Evolutionary conservation across 2,797 vertebrate genomes (phyloP).

Genomic region (Urophycis tenuis): DNA sequence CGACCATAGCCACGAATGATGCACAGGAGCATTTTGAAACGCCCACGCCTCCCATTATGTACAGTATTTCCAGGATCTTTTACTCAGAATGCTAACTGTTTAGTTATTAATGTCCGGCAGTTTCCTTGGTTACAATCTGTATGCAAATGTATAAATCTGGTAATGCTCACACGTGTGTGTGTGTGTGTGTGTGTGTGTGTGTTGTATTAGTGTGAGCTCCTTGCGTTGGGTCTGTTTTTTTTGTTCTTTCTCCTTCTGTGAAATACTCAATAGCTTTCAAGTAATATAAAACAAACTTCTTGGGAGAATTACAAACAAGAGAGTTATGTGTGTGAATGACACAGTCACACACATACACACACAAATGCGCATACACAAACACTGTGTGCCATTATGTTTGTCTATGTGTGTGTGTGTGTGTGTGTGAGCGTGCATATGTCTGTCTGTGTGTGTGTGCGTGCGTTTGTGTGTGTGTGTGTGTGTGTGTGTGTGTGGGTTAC

Average conservation of each 20-base stretch:
- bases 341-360: background rate
- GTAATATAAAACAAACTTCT: background rate
- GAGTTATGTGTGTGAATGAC: background rate
- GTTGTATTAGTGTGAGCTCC: background rate
- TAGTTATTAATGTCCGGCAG: background rate
- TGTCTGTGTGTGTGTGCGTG: constrained; percentile 10
- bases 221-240: too few relatives aligned
- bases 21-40: background rate
- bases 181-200: background rate
- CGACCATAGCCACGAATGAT: background rate
- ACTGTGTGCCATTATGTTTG: constrained; percentile 5
- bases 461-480: constrained; percentile 12
- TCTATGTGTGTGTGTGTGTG: constrained; percentile 37
- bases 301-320: background rate
- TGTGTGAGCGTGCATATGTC: constrained; percentile 58
- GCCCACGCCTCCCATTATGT: background rate
- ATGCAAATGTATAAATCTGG: too few relatives aligned
- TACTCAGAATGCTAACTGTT: background rate
- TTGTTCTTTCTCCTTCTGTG: background rate
- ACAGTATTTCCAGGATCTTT: background rate
- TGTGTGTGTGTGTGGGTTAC: constrained; percentile 19
- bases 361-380: background rate
- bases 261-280: background rate
- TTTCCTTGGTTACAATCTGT: background rate
- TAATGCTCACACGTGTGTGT: background rate